phyloP scores from a whole-genome alignment of 2,888 invertebrate species.

The Halocaridina rubra region DNA sequence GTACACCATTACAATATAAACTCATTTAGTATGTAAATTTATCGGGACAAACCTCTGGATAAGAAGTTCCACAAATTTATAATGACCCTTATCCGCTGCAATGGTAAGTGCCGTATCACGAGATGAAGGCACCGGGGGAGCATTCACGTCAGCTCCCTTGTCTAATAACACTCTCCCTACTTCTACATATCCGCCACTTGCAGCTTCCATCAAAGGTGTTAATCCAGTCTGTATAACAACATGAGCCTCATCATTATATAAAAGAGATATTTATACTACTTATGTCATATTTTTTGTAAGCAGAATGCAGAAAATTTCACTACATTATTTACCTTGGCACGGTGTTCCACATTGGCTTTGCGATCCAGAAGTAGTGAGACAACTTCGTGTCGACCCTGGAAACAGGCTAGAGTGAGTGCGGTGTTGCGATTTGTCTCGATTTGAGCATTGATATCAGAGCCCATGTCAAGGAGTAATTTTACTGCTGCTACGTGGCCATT shows the following conservation, averaged over 20 bases:
- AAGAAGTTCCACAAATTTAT: conserved; percentile 74
- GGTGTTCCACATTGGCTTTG: conserved; percentile 98
- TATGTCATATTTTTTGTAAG: too few relatives aligned
- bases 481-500: conserved; percentile 83
- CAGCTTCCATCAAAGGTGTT: conserved; percentile 99
- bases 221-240: conserved; percentile 82
- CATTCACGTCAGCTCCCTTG: conserved; percentile 98
- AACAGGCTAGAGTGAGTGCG: conserved; percentile 97
- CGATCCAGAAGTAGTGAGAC: conserved; percentile 95
- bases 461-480: conserved; percentile 91
- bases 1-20: too few relatives aligned
- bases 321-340: conserved; percentile 91
- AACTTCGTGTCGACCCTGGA: conserved; percentile 98
- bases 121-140: conserved; percentile 96
- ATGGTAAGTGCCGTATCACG: conserved; percentile 98
- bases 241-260: too few relatives aligned
- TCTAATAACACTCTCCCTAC: conserved; percentile 95
- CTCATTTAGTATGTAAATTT: too few relatives aligned
- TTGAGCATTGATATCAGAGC: conserved; percentile 99
- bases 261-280: too few relatives aligned
- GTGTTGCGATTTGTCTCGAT: conserved; percentile 99
- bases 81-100: conserved; percentile 99
- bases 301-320: too few relatives aligned
- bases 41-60: conserved; percentile 68
- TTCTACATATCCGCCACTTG: conserved; percentile 98